Conservation (phyloP, 92 coral and sea anemone species). For the Zoanthus gigantus region DNA sequence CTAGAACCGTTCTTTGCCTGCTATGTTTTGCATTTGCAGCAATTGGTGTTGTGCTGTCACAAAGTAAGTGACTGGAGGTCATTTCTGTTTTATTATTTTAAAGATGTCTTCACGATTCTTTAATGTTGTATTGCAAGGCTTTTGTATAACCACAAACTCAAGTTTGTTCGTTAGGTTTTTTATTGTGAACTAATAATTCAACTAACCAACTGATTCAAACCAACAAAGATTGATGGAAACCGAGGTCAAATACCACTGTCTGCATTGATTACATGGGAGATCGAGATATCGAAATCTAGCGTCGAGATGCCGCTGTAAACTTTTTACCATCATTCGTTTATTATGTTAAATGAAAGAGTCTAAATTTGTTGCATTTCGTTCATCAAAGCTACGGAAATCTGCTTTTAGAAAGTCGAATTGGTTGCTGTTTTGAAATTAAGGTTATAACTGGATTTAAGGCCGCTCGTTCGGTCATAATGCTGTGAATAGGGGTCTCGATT, state of each 20-base stretch:
- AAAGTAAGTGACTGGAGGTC: neutral
- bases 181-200: neutral
- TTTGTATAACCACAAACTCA: neutral
- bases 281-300: neutral
- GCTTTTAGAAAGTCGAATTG: neutral
- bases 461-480: no score
- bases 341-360: no score
- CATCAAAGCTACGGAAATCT: neutral
- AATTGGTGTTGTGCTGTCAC: neutral
- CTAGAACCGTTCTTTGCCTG: neutral
- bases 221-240: neutral
- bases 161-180: neutral
- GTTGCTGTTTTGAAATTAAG: neutral
- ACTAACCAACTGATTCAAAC: slow-evolving; percentile 5
- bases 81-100: neutral
- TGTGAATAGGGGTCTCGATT: neutral
- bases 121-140: neutral
- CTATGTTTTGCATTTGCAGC: slow-evolving; percentile 1
- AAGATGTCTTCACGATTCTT: neutral
- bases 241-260: slow-evolving; percentile 2
- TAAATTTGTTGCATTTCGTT: neutral
- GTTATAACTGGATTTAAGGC: neutral
- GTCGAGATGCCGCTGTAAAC: neutral
- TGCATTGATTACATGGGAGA: neutral
- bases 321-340: slow-evolving; percentile 4